These are phyloP conservation scores for Caenorhabditis doughertyi DNA, from an alignment of 2,888 invertebrate genomes.

Conservation along the genomic window DNA sequence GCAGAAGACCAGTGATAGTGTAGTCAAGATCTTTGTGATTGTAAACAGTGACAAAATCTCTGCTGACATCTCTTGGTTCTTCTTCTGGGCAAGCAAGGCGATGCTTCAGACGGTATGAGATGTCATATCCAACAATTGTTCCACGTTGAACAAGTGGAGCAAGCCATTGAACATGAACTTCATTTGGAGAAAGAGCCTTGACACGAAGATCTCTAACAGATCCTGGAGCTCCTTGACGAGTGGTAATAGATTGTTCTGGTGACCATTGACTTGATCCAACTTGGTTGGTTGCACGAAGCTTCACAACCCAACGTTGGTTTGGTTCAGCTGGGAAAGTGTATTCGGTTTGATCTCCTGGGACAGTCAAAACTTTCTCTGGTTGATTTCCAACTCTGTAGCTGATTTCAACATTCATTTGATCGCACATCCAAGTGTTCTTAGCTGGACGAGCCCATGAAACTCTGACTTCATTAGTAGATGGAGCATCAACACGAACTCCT, in stretches of 20 bases:
- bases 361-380: conserved; percentile 77
- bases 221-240: conserved; percentile 82
- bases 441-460: conserved; percentile 80
- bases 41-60: conserved; percentile 83
- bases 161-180: conserved; percentile 81
- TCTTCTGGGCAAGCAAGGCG: conserved; percentile 83
- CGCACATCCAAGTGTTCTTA: conserved; percentile 82
- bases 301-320: conserved; percentile 81
- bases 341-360: conserved; percentile 81
- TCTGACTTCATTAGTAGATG: conserved; percentile 80
- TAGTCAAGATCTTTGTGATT: conserved; percentile 82
- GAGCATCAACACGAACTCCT: conserved; percentile 77
- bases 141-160: conserved; percentile 81
- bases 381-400: conserved; percentile 80
- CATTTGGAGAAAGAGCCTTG: conserved; percentile 77
- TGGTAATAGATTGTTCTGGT: conserved; percentile 78
- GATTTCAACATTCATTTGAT: conserved; percentile 82
- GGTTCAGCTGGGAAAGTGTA: conserved; percentile 82
- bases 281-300: conserved; percentile 76
- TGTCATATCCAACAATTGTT: conserved; percentile 82
- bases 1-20: conserved; percentile 82
- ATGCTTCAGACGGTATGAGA: conserved; percentile 82
- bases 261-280: conserved; percentile 78
- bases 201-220: conserved; percentile 79
- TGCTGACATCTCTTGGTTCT: conserved; percentile 81